Evolutionary conservation across 2,888 invertebrate genomes (phyloP).

Genomic region (Epinotia nisella): DNA sequence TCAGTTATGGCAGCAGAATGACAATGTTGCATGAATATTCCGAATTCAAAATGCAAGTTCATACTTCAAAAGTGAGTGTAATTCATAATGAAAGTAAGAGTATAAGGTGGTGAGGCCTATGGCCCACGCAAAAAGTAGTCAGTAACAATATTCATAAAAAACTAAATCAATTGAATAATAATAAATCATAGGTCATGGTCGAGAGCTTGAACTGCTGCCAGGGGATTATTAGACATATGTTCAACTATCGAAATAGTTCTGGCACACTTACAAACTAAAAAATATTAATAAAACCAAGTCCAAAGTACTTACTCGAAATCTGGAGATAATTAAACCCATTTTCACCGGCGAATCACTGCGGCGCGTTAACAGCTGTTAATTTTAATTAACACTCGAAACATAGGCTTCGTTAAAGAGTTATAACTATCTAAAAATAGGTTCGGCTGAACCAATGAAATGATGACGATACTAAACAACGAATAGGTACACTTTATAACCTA

Average conservation of each 20-base stretch:
- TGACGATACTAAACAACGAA: slow-evolving; percentile 60
- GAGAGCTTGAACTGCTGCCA: slow-evolving; percentile 77
- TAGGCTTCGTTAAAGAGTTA: slow-evolving; percentile 61
- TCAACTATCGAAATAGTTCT: slow-evolving; percentile 73
- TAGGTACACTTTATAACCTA: slow-evolving; percentile 67
- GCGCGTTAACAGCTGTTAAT: slow-evolving; percentile 49
- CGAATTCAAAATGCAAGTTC: not conserved
- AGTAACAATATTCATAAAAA: not conserved
- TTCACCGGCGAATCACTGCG: slow-evolving; percentile 55
- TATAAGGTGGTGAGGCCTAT: slow-evolving; percentile 18
- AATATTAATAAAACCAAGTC: slow-evolving; percentile 42
- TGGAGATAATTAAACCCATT: slow-evolving; percentile 88
- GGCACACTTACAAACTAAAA: slow-evolving; percentile 68
- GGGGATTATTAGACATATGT: slow-evolving; percentile 57
- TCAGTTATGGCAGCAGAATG: not conserved
- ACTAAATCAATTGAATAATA: slow-evolving; percentile 21
- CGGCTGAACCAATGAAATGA: slow-evolving; percentile 70
- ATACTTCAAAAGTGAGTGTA: slow-evolving; percentile 12
- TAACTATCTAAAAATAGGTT: slow-evolving; percentile 73
- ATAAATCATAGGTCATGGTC: slow-evolving; percentile 64
- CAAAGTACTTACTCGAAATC: slow-evolving; percentile 87
- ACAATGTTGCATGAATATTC: not conserved
- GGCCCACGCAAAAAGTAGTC: not conserved
- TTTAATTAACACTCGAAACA: slow-evolving; percentile 56
- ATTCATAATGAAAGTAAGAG: slow-evolving; percentile 23